Evolutionary conservation across 2,888 invertebrate genomes (phyloP), one percentile per base, ranked within the genome.

Genomic region (Phanerotoma sp.): DNA sequence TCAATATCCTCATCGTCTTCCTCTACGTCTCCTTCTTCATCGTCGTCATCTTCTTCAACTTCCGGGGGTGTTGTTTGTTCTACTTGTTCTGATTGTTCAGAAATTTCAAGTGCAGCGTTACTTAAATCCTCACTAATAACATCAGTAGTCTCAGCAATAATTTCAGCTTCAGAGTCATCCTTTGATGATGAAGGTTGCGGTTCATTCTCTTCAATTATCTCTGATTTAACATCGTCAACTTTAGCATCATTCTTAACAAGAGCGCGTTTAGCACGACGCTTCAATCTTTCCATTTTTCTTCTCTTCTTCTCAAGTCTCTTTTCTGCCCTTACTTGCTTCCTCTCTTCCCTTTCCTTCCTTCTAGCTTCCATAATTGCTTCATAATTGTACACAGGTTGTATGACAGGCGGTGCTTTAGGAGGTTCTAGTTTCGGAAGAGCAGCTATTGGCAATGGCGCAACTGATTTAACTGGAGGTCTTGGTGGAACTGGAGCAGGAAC

Each of bases 301-400:
- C 69, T 64, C 42, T 75, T 75, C 45, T 74, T 75, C 22, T 75
- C 75, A 18, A 67, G 71, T 7, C 72, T 64, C 3, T 64, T 67
- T 6, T 71, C 62, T 11, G 74, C 75, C 1, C 72, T 63, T 20
- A 66, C 11, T 18, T 66, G 66, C 40, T 74, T 75, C 1, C 76
- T 74, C 37, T 77, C 77, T 22, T 76, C 75, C 20, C 69, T 68
- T 30, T 76, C 75, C 13, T 70, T 69, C 9, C 70, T 69, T 0
- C 77, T 71, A 1, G 64, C 67, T 41, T 77, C 77, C 15, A 77
- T 62, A 25, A 77, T 77, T 1, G 72, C 77, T 30, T 77, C 76
- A 30, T 77, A 77, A 57, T 77, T 75, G 40, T 77, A 77, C 1
- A 75, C 72, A 1, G 77, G 74, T 35, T 73, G 74, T 9, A 64